Conservation (phyloP, 2,888 invertebrate species). For the Ophion costatus region DNA sequence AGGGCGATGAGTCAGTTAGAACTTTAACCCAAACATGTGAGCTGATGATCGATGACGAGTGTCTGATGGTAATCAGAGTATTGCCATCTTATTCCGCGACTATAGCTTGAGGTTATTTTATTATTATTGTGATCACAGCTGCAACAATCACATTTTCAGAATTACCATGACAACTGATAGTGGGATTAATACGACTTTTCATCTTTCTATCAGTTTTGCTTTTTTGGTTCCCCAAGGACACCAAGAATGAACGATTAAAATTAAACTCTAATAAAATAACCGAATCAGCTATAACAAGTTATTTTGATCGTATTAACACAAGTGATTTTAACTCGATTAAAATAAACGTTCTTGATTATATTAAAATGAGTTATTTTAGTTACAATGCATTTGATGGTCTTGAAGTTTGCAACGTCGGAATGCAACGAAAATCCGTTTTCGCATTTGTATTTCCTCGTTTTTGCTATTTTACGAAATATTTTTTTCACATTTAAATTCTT, state of each 20-base stretch:
- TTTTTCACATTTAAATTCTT: no score
- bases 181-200: constrained; percentile 6
- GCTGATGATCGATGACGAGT: background rate
- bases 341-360: background rate
- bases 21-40: background rate
- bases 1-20: constrained; percentile 36
- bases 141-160: constrained; percentile 19
- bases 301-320: no score
- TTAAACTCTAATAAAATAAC: background rate
- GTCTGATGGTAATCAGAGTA: constrained; percentile 5
- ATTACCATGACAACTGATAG: constrained; percentile 28
- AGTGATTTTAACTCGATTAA: background rate
- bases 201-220: background rate
- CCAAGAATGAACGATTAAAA: background rate
- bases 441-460: no score
- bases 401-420: no score
- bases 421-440: no score
- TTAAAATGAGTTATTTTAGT: background rate
- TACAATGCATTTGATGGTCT: background rate
- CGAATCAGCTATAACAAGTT: background rate
- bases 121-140: background rate
- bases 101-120: constrained; percentile 32
- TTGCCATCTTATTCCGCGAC: constrained; percentile 27
- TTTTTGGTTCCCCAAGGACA: background rate
- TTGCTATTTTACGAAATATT: no score